Evolutionary conservation across 1,140 invertebrate species (phyloP), one percentile per base, ranked within the genome.

Genomic region (Musca domestica): DNA sequence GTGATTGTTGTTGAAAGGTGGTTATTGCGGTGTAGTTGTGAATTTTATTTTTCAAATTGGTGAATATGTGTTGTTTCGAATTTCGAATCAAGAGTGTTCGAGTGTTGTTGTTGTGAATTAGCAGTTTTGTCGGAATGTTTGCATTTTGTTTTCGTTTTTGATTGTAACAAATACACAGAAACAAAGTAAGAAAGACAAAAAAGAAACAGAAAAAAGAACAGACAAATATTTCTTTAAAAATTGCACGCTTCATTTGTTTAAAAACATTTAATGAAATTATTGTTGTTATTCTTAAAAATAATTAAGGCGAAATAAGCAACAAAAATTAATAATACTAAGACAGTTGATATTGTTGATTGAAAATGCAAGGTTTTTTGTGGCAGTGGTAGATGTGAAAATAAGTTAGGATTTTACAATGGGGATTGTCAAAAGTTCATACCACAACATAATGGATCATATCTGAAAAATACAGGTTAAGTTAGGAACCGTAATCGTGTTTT

Each of bases 81-180:
- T 41, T 41, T 41, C 10, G 5, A 41, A 41, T 51, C 48, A 51
- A 20, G 20, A 9, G 19, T 51, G 48, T 20, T 25, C 30, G 25
- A 27, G 54, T 23, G 23, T 41, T 41, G 56, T 30, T 34, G 27
- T 61, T 41, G 56, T 61, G 17, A 22, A 9, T 61, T 30, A 34
- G n/a, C 22, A 56, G 10, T 41, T 41, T 5, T 30, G 27, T 30
- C 14, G 14, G 20, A 34, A 56, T 66, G 71, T 66, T 66, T 34
- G 22, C 56, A 61, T 51, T 34, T 54, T 69, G 67, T 58, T 69
- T 69, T 48, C 46, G 34, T 71, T 67, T 64, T 64, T 64, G 52
- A 1, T 65, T 66, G 46, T 71, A 56, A 49, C 68, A 71, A 67
- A 70, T 67, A 71, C 73, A 34, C 64, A 64, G 73, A 67, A 67